Conservation (phyloP, 2,797 vertebrate species). For the Semaprochilodus insignis region DNA sequence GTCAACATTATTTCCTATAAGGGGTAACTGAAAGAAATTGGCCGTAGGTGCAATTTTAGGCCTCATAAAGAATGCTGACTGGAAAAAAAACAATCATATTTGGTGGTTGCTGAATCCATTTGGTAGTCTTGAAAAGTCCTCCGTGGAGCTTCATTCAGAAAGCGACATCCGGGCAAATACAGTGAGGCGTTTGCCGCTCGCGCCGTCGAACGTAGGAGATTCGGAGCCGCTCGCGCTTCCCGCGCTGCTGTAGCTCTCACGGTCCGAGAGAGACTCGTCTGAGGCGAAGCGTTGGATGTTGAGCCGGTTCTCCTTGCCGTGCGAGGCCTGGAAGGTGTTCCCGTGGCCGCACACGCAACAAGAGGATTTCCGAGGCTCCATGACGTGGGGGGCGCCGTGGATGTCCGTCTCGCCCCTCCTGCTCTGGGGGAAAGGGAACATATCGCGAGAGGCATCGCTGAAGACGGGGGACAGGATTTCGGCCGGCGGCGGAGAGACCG, state of each 20-base stretch:
- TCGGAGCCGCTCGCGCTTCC: conserved; percentile 82
- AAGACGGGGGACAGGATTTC: conserved; percentile 79
- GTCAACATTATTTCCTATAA: conserved; percentile 66
- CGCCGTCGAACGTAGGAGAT: conserved; percentile 82
- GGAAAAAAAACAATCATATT: conserved; percentile 13
- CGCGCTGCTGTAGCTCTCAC: conserved; percentile 85
- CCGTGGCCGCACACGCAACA: conserved; percentile 81
- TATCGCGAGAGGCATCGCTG: conserved; percentile 60
- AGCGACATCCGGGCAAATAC: conserved; percentile 86
- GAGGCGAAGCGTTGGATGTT: conserved; percentile 82
- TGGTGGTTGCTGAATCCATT: not conserved
- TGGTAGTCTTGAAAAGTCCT: conserved; percentile 20
- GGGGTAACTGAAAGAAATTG: conserved; percentile 60
- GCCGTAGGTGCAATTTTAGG: not conserved
- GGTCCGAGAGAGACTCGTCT: conserved; percentile 83
- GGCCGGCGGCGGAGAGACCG: conserved; percentile 73
- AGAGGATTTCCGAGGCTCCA: conserved; percentile 72
- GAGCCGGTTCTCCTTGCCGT: conserved; percentile 60
- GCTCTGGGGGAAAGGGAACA: conserved; percentile 74
- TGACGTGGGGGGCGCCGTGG: conserved; percentile 68
- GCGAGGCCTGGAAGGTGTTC: conserved; percentile 66
- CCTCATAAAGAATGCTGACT: conserved; percentile 9
- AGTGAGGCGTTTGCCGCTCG: conserved; percentile 76
- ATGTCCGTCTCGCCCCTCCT: conserved; percentile 72
- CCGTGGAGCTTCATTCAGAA: conserved; percentile 76